These are phyloP conservation scores for Lateolabrax maculatus DNA, from an alignment of 2,797 vertebrate genomes.

Conservation along the genomic window DNA sequence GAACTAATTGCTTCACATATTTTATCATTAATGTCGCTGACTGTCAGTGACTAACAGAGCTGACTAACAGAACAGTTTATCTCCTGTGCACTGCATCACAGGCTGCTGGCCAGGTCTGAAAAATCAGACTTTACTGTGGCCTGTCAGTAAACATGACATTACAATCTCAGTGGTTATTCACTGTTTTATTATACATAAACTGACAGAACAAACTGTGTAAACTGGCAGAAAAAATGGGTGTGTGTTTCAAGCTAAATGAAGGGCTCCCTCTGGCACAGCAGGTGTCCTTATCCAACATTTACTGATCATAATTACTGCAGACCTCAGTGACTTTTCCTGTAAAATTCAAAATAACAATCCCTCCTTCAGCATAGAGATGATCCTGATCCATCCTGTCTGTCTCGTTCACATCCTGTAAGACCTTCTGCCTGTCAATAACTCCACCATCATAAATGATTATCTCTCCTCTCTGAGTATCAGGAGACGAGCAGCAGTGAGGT, in stretches of 20 bases:
- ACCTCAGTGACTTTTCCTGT: not conserved
- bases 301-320: not conserved
- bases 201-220: not conserved
- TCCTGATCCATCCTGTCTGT: slow-evolving; percentile 29
- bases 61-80: not conserved
- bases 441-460: not conserved
- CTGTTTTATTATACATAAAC: not conserved
- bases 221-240: not conserved
- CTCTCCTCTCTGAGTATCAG: not conserved
- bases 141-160: not conserved
- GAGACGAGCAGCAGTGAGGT: not conserved
- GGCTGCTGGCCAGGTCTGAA: not conserved
- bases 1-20: slow-evolving; percentile 1
- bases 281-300: not conserved
- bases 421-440: slow-evolving; percentile 18
- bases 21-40: not conserved
- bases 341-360: not conserved
- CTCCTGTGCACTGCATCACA: no score
- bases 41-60: not conserved
- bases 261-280: not conserved
- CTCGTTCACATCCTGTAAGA: slow-evolving; percentile 31
- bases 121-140: not conserved
- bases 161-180: not conserved
- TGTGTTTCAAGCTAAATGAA: not conserved
- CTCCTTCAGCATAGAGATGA: not conserved